These are phyloP conservation scores for Zaprionus inermis DNA, from an alignment of 1,140 invertebrate species.

Conservation along the genomic window DNA sequence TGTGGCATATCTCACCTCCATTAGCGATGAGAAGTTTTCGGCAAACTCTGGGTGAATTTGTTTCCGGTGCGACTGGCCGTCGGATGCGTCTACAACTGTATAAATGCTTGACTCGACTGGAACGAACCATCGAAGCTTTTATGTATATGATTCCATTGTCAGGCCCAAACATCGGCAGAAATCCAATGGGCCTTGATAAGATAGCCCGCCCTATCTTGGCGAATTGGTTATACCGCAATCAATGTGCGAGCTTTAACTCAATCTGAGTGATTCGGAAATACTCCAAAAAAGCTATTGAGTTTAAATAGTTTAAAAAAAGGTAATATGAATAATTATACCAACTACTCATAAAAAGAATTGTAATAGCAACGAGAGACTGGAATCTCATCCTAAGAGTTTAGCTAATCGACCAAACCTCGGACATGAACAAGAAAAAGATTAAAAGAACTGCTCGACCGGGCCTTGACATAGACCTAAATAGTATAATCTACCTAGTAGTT, in stretches of 20 bases:
- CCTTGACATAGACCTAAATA: no score
- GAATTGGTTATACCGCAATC: slow-evolving; percentile 44
- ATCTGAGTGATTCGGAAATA: neutral
- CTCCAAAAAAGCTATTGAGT: neutral
- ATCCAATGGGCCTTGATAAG: slow-evolving; percentile 39
- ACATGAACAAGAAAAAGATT: no score
- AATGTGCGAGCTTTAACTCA: slow-evolving; percentile 19
- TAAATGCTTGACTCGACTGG: slow-evolving; percentile 14
- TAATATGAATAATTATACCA: no score
- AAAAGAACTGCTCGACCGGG: no score
- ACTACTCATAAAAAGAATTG: no score
- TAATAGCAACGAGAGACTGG: no score
- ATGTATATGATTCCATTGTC: neutral
- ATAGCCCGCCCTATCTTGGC: slow-evolving; percentile 63
- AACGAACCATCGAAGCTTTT: neutral
- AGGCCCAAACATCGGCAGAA: slow-evolving; percentile 1
- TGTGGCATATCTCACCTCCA: slow-evolving; percentile 29
- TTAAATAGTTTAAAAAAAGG: no score
- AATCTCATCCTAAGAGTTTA: no score
- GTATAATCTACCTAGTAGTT: no score
- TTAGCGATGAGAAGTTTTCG: neutral
- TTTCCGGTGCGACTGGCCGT: neutral
- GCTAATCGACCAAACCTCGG: no score
- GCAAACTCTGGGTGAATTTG: neutral
- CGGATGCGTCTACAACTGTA: slow-evolving; percentile 8